Base-by-base conservation (phyloP, 2,888 invertebrate genomes). In the Pachymerium ferrugineum region DNA sequence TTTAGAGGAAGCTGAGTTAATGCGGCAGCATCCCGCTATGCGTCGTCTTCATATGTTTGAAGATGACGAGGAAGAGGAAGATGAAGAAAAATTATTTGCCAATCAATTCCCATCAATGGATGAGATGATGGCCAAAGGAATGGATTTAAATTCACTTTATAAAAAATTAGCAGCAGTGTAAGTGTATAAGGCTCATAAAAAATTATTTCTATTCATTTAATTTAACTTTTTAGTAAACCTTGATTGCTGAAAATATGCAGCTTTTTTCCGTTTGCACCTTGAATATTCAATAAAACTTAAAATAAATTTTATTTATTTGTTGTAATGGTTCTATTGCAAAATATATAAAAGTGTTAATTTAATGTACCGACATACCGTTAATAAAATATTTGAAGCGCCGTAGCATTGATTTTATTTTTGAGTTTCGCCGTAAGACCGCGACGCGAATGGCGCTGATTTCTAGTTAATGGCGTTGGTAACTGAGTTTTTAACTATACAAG, bases 401-500 rank as follows among this genome's bases (percentile, higher is more conserved):
- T 54, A 6, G n/a, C n/a, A 10, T 25, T 54, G 28, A 10, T 25
- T 54, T 14, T 54, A 2, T 3, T 54, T 25, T 25, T 14, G 28
- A 6, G 12, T 8, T 25, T 25, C 8, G 25, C 54, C 54, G 25
- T 28, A 1, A 54, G 54, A 28, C 14, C 6, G 54, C 54, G 28
- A 25, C 28, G 28, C 54, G 1, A 54, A 54, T 54, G 54, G 54
- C 54, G 54, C 54, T 54, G 54, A 54, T 54, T 54, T 54, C 28
- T 54, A 54, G 54, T 54, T 54, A 54, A 54, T 54, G 54, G 54
- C 22, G 54, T 54, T 54, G 54, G 54, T 54, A 54, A 54, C 25
- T 54, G 22, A 54, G 22, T 54, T 54, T 54, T 54, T 28, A 54
- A 54, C 54, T 54, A 54, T 25, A 54, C 28, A n/a, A 25, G 19